phyloP scores from a whole-genome alignment of 2,797 vertebrate genomes.

The Lepidocolaptes lacrymiger region DNA sequence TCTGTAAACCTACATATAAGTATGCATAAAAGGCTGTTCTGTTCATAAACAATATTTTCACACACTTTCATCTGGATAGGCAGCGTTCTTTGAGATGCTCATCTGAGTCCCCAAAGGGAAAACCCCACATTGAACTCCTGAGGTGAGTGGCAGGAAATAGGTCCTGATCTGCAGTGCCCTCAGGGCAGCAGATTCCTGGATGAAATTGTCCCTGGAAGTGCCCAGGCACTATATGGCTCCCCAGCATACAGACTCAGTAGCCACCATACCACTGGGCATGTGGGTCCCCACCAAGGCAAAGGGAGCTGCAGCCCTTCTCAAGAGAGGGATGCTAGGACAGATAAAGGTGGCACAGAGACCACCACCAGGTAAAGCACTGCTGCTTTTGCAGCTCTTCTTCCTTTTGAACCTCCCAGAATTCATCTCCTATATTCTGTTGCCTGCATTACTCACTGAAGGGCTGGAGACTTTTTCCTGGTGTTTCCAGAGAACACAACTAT shows the following conservation, averaged over 20 bases:
- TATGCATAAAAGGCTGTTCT: background rate
- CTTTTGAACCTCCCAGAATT: background rate
- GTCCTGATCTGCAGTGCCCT: background rate
- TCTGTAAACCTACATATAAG: background rate
- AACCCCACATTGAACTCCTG: background rate
- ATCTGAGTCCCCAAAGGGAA: background rate
- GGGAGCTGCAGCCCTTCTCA: background rate
- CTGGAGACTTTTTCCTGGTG: background rate
- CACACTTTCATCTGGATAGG: background rate
- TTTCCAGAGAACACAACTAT: background rate
- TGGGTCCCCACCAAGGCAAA: background rate
- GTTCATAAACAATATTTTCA: background rate
- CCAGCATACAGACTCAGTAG: background rate
- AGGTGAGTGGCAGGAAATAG: background rate
- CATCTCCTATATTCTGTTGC: background rate
- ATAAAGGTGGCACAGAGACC: background rate
- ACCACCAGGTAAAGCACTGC: background rate
- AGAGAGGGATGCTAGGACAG: background rate
- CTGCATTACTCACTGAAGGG: background rate
- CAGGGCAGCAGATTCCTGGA: background rate
- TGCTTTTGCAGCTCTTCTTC: background rate
- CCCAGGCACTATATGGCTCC: background rate
- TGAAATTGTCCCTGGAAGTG: background rate
- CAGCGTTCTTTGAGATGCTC: background rate
- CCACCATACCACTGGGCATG: background rate